Base-by-base conservation (phyloP, 2,797 vertebrate genomes). In the Macropodus opercularis region DNA sequence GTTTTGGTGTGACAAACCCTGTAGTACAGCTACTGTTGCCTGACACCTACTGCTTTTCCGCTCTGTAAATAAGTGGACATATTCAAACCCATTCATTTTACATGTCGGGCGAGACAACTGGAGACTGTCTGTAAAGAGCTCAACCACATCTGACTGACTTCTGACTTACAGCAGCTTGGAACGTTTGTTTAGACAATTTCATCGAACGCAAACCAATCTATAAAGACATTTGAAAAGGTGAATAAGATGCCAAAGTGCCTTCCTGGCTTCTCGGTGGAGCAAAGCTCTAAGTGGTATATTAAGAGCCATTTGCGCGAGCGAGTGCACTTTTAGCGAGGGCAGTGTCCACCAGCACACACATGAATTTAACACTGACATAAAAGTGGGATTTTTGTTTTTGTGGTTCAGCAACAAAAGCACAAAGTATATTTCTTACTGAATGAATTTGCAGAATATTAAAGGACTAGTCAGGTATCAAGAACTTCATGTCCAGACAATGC, bases 401-500 rank as follows among this genome's bases (percentile, higher is more conserved):
- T 10, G 7, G 21, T 48, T 10, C 5, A 38, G 23, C 19, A 11
- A 52, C 18, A 35, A 19, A 8, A 8, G 18, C 13, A 19, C 31
- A 48, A 18, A 26, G 17, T 39, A 13, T 8, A 19, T 63, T 26
- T 10, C 6, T 12, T 58, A 62, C 2, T 43, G 22, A 47, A 48
- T 70, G 11, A 50, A 56, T 48, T 54, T 32, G n/a, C 22, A 62
- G 22, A 58, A 57, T 63, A 68, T 46, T 24, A 15, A 64, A 65
- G 23, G 41, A 57, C 59, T 29, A 69, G 40, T 27, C 32, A 57
- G 29, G 34, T 53, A 46, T 52, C 27, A 59, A 29, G 61, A 14
- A 26, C 19, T 18, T 34, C 36, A 46, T 56, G 43, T 34, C 4
- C 5, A 64, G 40, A 66, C 53, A 42, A 65, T 75, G 23, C 43